phyloP scores from a whole-genome alignment of 2,888 invertebrate species.

The Linyphia triangularis region DNA sequence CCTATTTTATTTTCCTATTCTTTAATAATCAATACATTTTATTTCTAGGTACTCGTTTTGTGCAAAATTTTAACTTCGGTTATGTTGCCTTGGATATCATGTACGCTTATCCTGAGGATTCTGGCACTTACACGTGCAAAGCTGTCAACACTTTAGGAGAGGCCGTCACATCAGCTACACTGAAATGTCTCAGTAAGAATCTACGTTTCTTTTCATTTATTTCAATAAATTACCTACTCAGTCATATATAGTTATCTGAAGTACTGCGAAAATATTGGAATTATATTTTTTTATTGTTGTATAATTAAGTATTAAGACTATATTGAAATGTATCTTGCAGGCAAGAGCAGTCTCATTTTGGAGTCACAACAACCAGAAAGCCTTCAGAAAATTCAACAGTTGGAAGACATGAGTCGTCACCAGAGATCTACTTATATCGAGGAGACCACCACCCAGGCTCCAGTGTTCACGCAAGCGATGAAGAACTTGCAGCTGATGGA shows the following conservation, averaged over 20 bases:
- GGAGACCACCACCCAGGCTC: conserved; percentile 79
- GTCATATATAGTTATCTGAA: too few species aligned
- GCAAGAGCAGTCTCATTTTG: conserved; percentile 85
- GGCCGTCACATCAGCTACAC: conserved; percentile 94
- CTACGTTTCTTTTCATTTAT: too few species aligned
- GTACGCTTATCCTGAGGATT: conserved; percentile 96
- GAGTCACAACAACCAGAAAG: conserved; percentile 96
- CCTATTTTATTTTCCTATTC: too few species aligned
- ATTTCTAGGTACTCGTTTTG: conserved; percentile 88
- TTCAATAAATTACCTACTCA: too few species aligned
- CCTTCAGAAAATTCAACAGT: conserved; percentile 92
- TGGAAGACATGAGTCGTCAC: conserved; percentile 89
- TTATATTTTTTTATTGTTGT: too few species aligned
- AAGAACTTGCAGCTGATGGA: conserved; percentile 85
- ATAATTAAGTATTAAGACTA: too few species aligned
- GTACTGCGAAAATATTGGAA: too few species aligned
- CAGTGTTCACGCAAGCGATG: conserved; percentile 93
- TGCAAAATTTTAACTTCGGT: conserved; percentile 97
- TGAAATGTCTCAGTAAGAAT: conserved; percentile 79
- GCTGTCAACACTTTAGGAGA: conserved; percentile 96
- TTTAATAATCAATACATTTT: neutral
- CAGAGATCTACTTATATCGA: conserved; percentile 71
- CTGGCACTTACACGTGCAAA: conserved; percentile 95
- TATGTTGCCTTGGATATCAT: conserved; percentile 97
- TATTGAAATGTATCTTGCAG: too few species aligned